Evolutionary conservation across 2,113 vertebrate genomes (phyloP).

Genomic region (Alectura lathami): DNA sequence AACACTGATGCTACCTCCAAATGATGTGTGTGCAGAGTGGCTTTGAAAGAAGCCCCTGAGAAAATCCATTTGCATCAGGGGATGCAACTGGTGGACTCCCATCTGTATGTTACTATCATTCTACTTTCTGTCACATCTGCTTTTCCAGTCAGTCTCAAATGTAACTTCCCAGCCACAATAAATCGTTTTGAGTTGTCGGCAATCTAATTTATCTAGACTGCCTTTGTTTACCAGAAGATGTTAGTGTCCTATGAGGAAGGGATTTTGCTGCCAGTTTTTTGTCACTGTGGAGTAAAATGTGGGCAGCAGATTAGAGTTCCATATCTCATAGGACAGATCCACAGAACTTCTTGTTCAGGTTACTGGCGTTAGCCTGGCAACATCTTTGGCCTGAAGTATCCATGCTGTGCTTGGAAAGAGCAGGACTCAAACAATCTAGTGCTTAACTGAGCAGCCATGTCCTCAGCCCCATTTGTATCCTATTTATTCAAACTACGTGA

Average conservation of each 20-base stretch:
- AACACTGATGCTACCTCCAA: not conserved
- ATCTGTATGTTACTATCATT: not conserved
- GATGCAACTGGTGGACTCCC: not conserved
- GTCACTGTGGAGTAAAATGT: not conserved
- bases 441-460: rapidly evolving
- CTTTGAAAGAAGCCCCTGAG: not conserved
- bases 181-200: not conserved
- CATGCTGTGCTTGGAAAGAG: not conserved
- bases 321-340: not conserved
- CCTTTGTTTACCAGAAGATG: not conserved
- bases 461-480: not conserved
- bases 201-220: not conserved
- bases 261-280: not conserved
- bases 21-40: not conserved
- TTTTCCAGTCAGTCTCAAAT: not conserved
- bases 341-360: not conserved
- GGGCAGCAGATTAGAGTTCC: not conserved
- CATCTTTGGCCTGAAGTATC: not conserved
- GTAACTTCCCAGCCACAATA: not conserved
- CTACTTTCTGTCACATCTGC: not conserved
- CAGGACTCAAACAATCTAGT: not conserved
- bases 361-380: not conserved
- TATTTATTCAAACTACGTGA: not conserved
- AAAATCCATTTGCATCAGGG: not conserved
- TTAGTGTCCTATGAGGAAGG: not conserved